Evolutionary conservation across 1,140 invertebrate genomes (phyloP).

Genomic region (Macrocentrus cingulum): DNA sequence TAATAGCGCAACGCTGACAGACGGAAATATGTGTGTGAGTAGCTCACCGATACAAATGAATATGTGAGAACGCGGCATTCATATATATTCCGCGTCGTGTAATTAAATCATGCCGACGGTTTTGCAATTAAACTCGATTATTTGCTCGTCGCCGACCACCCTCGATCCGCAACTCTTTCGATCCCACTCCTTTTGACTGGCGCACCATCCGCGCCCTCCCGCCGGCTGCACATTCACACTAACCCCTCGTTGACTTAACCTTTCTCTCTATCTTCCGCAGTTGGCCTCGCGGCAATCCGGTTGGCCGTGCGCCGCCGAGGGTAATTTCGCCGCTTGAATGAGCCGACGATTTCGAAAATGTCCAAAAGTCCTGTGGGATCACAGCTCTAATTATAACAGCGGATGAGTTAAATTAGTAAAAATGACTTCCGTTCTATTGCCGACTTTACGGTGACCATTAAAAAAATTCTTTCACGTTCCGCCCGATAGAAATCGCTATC

Average conservation of each 20-base stretch:
- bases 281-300: conserved; percentile 27
- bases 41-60: conserved; percentile 7
- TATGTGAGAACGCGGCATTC: conserved; percentile 21
- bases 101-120: conserved; percentile 62
- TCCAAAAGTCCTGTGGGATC: conserved; percentile 41
- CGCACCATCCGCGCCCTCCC: conserved; percentile 28
- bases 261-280: conserved; percentile 48
- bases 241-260: conserved; percentile 33
- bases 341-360: conserved; percentile 42
- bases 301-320: not conserved
- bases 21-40: conserved; percentile 5
- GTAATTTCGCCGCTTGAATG: conserved; percentile 43
- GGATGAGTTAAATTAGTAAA: conserved; percentile 27
- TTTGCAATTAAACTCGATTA: conserved; percentile 63
- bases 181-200: conserved; percentile 35
- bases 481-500: conserved; percentile 1
- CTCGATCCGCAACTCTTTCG: conserved; percentile 57
- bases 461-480: conserved; percentile 13
- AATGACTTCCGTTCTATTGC: not conserved
- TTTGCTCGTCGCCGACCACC: conserved; percentile 55
- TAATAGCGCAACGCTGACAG: conserved; percentile 7
- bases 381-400: conserved; percentile 42
- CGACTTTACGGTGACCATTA: conserved; percentile 9
- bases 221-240: conserved; percentile 35
- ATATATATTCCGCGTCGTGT: conserved; percentile 41